Evolutionary conservation across 2,113 vertebrate species (phyloP).

Genomic region (Smithornis capensis): DNA sequence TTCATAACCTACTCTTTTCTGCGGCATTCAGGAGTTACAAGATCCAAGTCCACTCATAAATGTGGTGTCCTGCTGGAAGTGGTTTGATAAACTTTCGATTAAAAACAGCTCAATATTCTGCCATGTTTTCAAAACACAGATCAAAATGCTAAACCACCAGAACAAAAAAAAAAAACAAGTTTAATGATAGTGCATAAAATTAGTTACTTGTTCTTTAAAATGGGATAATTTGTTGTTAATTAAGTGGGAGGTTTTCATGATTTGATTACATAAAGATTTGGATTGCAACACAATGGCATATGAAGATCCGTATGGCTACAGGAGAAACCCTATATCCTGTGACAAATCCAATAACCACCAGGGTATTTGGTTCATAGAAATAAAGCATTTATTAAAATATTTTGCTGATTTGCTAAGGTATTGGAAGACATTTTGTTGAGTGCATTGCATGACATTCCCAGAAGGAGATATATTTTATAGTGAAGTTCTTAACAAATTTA

Average conservation of each 20-base stretch:
- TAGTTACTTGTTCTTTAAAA: background rate
- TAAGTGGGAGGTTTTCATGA: conserved; percentile 42
- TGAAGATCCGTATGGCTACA: conserved; percentile 51
- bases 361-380: conserved; percentile 64
- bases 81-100: background rate
- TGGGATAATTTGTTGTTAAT: conserved; percentile 28
- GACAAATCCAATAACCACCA: conserved; percentile 74
- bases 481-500: background rate
- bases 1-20: conserved; percentile 51
- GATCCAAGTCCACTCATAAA: conserved; percentile 20
- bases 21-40: conserved; percentile 32
- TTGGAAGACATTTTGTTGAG: conserved; percentile 4
- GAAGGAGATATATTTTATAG: background rate
- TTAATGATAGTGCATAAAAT: background rate
- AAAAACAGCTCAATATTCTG: background rate
- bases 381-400: conserved; percentile 65
- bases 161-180: background rate
- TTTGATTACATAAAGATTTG: conserved; percentile 58
- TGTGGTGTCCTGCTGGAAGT: conserved; percentile 12
- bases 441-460: conserved; percentile 10
- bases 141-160: background rate
- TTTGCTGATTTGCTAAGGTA: conserved; percentile 66
- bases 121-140: background rate
- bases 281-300: conserved; percentile 46
- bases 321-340: conserved; percentile 73